phyloP scores from a whole-genome alignment of 2,888 invertebrate species.

The Morinoia aosen region DNA sequence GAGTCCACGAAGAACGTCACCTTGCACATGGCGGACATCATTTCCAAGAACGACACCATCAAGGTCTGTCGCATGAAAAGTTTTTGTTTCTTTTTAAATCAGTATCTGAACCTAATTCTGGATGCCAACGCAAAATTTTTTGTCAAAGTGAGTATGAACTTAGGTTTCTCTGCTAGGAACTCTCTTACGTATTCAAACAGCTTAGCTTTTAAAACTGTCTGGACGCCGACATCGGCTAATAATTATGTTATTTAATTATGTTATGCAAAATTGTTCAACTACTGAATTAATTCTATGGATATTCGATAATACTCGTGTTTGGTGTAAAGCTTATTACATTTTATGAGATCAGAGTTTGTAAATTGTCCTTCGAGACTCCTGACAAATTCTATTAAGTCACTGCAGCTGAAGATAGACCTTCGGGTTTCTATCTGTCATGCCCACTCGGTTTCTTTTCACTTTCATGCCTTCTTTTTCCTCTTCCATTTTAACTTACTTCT shows the following conservation, averaged over 20 bases:
- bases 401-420: no score
- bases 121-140: background rate
- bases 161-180: background rate
- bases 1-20: conserved; percentile 79
- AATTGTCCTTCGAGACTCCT: background rate
- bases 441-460: no score
- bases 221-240: background rate
- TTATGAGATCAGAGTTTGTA: background rate
- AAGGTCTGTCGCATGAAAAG: conserved; percentile 70
- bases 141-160: background rate
- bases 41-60: conserved; percentile 77
- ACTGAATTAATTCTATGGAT: background rate
- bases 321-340: background rate
- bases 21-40: conserved; percentile 82
- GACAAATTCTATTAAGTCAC: no score
- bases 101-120: background rate
- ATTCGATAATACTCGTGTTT: background rate
- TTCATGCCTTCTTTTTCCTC: no score
- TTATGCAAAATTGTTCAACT: background rate
- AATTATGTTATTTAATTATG: background rate
- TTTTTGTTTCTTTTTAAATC: background rate
- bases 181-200: background rate
- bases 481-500: no score
- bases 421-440: no score
- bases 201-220: background rate